phyloP scores from a whole-genome alignment of 92 coral and sea anemone genomes.

The Diadumene lineata region DNA sequence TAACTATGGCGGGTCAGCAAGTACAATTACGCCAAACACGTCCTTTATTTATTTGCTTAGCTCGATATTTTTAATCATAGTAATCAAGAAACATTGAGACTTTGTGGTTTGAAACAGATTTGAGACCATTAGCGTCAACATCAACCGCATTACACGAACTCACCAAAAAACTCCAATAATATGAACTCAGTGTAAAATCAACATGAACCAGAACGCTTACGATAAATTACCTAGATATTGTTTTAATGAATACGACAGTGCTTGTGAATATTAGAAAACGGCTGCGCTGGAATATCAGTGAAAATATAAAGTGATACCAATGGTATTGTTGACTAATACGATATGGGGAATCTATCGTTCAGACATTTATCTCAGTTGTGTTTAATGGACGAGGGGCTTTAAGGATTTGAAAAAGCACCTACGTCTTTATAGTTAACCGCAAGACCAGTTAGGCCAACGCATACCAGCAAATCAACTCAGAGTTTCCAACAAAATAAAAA shows the following conservation, averaged over 20 bases:
- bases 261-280: neutral
- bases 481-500: neutral
- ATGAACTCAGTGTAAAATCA: neutral
- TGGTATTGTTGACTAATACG: neutral
- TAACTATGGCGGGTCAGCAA: neutral
- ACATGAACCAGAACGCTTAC: neutral
- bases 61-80: neutral
- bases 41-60: slow-evolving; percentile 18
- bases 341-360: neutral
- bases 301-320: neutral
- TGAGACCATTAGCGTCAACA: slow-evolving; percentile 28
- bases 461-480: slow-evolving; percentile 14
- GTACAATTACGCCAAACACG: neutral
- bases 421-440: slow-evolving; percentile 22
- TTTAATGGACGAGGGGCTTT: slow-evolving; percentile 9
- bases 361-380: neutral
- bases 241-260: slow-evolving; percentile 7
- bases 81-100: neutral
- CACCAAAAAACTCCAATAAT: slow-evolving; percentile 4
- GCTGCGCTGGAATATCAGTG: neutral
- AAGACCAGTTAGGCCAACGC: neutral
- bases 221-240: slow-evolving; percentile 19
- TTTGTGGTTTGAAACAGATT: slow-evolving; percentile 21
- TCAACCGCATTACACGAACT: slow-evolving; percentile 21
- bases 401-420: slow-evolving; percentile 6